Evolutionary conservation across 2,797 vertebrate genomes (phyloP), one percentile per base, ranked within the genome.

Genomic region (Onychomys arenicola): DNA sequence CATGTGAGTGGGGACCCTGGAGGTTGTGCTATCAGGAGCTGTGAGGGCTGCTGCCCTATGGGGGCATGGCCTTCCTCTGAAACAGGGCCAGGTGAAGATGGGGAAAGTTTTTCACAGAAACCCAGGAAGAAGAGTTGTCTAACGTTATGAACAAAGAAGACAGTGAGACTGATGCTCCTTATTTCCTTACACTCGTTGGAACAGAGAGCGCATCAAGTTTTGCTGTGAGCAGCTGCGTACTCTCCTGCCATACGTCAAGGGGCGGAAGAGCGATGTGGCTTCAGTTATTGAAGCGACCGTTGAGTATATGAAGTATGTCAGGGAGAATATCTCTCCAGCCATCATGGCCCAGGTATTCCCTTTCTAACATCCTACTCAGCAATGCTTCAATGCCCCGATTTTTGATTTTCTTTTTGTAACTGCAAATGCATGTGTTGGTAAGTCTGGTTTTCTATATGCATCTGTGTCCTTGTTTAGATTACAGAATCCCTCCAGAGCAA

Each of bases 241-340:
- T 63, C 81, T 98, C 25, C 77, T 98, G 69, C 97, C 97, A 0
- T 78, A 98, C 34, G 73, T 91, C 69, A 96, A 97, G 6, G 97
- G 96, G 13, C 95, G 87, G 3, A 89, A 59, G 91, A 97, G 95
- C 43, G 21, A 97, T 12, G 13, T 96, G 12, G 97, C 94, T 32
- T 96, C 98, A 0, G n/a, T 98, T 87, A 89, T 98, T 21, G 97
- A 98, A 94, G 92, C 98, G 43, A 95, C 97, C 2, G 98, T 90
- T 46, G 89, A 96, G 29, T 98, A 98, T 32, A 63, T 93, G 90
- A 97, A 83, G 11, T 96, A 55, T n/a, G 65, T 97, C 75, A 91
- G 95, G 89, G 95, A 96, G 0, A 87, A 8, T 8, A 95, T 97
- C 61, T 97, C 98, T 89, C 86, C 96, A 84, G 43, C 73, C 13